Evolutionary conservation across 2,797 vertebrate genomes (phyloP), one percentile per base, ranked within the genome.

Genomic region (Protosalanx chinensis): DNA sequence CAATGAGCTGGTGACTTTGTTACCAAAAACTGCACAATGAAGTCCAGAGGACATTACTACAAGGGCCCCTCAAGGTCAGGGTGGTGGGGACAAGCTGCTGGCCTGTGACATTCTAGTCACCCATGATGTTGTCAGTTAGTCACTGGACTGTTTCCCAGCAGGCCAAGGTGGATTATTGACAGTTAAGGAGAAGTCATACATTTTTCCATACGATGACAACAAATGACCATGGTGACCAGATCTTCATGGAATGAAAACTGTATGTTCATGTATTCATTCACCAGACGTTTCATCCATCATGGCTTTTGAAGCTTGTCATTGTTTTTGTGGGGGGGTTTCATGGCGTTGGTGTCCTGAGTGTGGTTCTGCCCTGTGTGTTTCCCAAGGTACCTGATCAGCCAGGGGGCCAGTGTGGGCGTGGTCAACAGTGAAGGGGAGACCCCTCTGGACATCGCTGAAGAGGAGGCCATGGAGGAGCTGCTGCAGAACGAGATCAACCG

Each of bases 391-490:
- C 93, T 99, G 85, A 97, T 99, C 86, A 92, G 91, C 87, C 95
- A 96, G 86, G 97, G 97, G 82, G 97, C 98, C 59, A 93, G 84
- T 80, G 97, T 98, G 68, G 97, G 97, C 49, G 96, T 96, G 77
- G 98, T 99, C 63, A 99, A 99, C 91, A 99, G 98, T 81, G 98
- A 99, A 90, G 98, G 98, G 20, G 97, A 98, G 82, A 98, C 97
- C 2, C 97, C 97, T 62, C 90, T 99, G 90, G 97, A 99, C 91
- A 98, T 98, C 64, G 97, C 98, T 33, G 98, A 99, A 84, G 98
- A 99, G 77, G 97, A 98, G 79, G 93, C 98, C 66, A 98, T 99
- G 98, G 95, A 98, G 88, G 96, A 98, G 85, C 94, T 98, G 64
- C 94, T 99, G 88, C 93, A 98, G 87, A 98, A 99, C 79, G 98